phyloP scores from a whole-genome alignment of 1,140 invertebrate genomes.

The Brachionus calyciflorus region DNA sequence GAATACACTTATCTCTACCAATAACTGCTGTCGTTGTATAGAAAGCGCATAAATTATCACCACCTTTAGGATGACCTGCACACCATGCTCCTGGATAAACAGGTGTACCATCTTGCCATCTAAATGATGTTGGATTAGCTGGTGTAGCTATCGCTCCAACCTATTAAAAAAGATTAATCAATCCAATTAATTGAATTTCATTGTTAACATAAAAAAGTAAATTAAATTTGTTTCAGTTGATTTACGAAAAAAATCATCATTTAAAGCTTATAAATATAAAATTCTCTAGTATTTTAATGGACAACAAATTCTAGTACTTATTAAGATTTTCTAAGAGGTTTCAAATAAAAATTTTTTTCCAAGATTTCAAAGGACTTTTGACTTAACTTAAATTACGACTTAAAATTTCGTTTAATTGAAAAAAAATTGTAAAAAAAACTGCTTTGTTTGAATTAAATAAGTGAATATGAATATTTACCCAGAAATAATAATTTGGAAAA shows the following conservation, averaged over 20 bases:
- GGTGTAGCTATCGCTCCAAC: conserved; percentile 9
- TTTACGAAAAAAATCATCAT: neutral
- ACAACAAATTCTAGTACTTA: no score
- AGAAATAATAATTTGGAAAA: conserved; percentile 43
- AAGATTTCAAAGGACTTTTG: no score
- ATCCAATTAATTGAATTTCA: no score
- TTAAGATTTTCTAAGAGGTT: no score
- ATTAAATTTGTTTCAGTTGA: no score
- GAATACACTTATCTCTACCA: conserved; percentile 40
- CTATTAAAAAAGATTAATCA: neutral
- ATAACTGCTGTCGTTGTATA: conserved; percentile 15
- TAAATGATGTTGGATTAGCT: conserved; percentile 6
- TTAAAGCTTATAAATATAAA: no score
- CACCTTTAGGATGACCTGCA: conserved; percentile 24
- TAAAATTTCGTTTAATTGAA: no score
- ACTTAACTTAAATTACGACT: no score
- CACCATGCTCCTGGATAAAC: conserved; percentile 17
- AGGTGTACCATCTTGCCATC: neutral
- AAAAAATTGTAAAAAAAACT: no score
- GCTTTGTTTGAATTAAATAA: neutral
- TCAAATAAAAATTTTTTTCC: no score
- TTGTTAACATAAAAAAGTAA: no score
- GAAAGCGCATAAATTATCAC: conserved; percentile 35
- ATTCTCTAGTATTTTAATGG: no score
- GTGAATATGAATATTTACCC: conserved; percentile 2